Base-by-base conservation (phyloP, 2,113 vertebrate species). In the Leuciscus idus region DNA sequence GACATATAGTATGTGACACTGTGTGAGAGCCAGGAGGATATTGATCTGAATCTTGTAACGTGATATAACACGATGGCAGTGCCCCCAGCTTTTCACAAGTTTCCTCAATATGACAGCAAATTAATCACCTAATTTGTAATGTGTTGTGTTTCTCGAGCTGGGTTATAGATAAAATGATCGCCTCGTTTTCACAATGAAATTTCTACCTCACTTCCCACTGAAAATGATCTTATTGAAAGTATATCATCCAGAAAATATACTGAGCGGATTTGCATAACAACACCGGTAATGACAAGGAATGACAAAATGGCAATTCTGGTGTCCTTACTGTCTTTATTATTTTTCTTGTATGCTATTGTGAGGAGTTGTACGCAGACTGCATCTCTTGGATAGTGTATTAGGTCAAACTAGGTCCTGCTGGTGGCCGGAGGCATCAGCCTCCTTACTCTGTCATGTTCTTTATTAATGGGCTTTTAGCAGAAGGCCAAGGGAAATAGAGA, bases 191-290 rank as follows among this genome's bases (percentile, higher is more conserved):
- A 92, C 92, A 90, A 90, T 93, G 91, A 94, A 92, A 93, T 92
- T 93, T 92, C 91, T 92, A 93, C 89, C 90, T 89, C 90, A 90
- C 90, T 92, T 92, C 91, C 91, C 89, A 85, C 81, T 76, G 87
- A 93, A 90, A 93, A 92, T 92, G 92, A 92, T 94, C 93, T 92
- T 92, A 91, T 94, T 94, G 92, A 93, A 95, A 93, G 88, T 90
- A 92, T 93, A 93, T 95, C 92, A 92, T 89, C 92, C 94, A 91
- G 93, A 95, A 94, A 93, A 93, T 93, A 91, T 91, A 91, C 92
- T 92, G 88, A 76, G 89, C 90, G 90, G 55, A 91, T 93, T 94
- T 93, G 92, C 92, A 95, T 94, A 92, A 84, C 92, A 92, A 92
- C 88, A 91, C 91, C 89, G 82, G 84, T 80, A 83, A 89, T 85